Base-by-base conservation (phyloP, 2,797 vertebrate genomes). In the Sebastolobus alascanus region DNA sequence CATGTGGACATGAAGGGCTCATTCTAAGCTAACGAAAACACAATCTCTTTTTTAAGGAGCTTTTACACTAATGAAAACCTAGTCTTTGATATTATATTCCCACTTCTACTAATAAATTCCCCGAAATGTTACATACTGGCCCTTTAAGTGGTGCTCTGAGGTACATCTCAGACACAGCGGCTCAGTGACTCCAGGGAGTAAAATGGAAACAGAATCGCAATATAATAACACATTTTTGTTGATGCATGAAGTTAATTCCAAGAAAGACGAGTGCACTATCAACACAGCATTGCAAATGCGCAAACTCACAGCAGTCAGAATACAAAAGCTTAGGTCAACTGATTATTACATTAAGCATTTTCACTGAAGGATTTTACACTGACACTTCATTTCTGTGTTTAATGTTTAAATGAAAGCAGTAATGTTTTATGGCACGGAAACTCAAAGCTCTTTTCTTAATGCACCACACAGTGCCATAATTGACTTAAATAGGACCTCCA, bases 341-440 rank as follows among this genome's bases (percentile, higher is more conserved):
- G 14, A 38, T 75, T 60, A 60, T 63, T 20, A 27, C 2, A 1
- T 40, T 43, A 54, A 46, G 20, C 2, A 22, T 60, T 58, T 71
- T 35, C 35, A 68, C 20, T 68, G 43, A 25, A 58, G 14, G n/a
- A 25, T 72, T 31, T 8, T 55, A 12, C 9, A 10, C 31, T 18
- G 31, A 74, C 33, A 50, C 52, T 79, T 81, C 2, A 75, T 58
- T 68, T 59, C 9, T 55, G 18, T 27, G 60, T 71, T 46, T 16
- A 54, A 55, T 27, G 29, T 38, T 33, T 29, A n/a, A 70, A 22
- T 76, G 8, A 61, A 46, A 59, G n/a, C 14, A 31, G n/a, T 37
- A 61, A 56, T n/a, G 31, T 58, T 65, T 79, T 37, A 46, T 55
- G 16, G 7, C 16, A 25, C 3, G 11, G 37, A n/a, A 25, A 70